A percentile compares a stretch with the other conserved stretches of the same genome.
Conservation (phyloP, 1,140 invertebrate genomes). For the Bombus sibiricus region DNA sequence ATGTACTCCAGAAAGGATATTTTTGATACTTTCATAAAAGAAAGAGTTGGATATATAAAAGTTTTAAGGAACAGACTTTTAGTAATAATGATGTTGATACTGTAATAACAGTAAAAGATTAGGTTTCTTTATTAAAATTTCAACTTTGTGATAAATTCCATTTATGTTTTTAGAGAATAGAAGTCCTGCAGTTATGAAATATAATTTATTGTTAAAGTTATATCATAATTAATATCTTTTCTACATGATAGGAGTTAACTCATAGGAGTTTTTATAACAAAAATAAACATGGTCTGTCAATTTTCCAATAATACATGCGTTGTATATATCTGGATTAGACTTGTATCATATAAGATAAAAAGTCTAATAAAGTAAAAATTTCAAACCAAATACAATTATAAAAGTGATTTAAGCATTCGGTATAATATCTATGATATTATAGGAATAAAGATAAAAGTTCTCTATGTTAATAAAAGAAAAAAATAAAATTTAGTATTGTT, state of each 20-base stretch:
- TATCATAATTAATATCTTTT: constrained; percentile 67
- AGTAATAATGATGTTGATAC: constrained; percentile 74
- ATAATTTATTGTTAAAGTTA: constrained; percentile 64
- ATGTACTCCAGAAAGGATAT: constrained; percentile 82
- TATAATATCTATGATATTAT: constrained; percentile 7
- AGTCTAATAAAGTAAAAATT: constrained; percentile 49
- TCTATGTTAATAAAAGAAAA: constrained; percentile 17
- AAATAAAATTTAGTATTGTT: constrained; percentile 18
- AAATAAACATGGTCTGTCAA: constrained; percentile 59
- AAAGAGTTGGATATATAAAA: constrained; percentile 73
- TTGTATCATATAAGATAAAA: constrained; percentile 52
- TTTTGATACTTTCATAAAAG: constrained; percentile 85
- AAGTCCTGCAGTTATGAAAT: constrained; percentile 52
- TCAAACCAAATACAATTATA: constrained; percentile 43
- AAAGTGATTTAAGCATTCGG: constrained; percentile 1
- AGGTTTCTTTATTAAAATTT: constrained; percentile 72
- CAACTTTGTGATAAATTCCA: constrained; percentile 66
- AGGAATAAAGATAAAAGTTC: constrained; percentile 15
- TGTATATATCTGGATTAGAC: constrained; percentile 57
- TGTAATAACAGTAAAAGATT: constrained; percentile 78
- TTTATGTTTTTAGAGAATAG: constrained; percentile 63
- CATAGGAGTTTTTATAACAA: constrained; percentile 68
- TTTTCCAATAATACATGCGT: constrained; percentile 60
- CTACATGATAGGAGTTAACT: constrained; percentile 66
- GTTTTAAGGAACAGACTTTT: constrained; percentile 72